Base-by-base conservation (phyloP, 2,888 invertebrate species). In the Meteorus cinctellus region DNA sequence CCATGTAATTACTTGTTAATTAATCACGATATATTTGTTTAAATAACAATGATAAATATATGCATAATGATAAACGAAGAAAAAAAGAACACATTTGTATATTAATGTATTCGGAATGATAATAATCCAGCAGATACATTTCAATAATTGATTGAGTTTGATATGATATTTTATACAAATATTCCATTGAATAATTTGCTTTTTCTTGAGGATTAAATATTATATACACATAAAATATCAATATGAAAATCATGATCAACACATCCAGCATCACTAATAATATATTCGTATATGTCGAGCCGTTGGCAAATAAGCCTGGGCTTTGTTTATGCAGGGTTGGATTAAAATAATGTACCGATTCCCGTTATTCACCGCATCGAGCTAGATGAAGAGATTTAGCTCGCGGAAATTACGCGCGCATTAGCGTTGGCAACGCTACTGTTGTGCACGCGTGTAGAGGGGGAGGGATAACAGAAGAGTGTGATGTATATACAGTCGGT, bases 271-370 rank as follows among this genome's bases (percentile, higher is more conserved):
- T 65, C 72, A 72, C 63, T 62, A 63, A 45, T 72, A 63, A 72
- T 72, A 72, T 72, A 63, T 63, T 63, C 55, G 63, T 72, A 72
- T 72, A 48, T 55, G 8, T 19, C 24, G 63, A 51, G 45, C 63
- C 63, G 31, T 63, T 72, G 29, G 72, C 31, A 68, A 72, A 73
- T 76, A 76, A 76, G 63, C 76, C 68, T 69, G 76, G 59, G 72
- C 67, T 76, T 76, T 76, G 76, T 76, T 76, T 76, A 76, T 76
- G 72, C 76, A 60, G 68, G 69, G 19, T 51, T 80, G 84, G 87
- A 88, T 87, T 87, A 86, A 86, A 87, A 86, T 86, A 86, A 87
- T 85, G 85, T 84, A 83, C 83, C 84, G 81, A 82, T 84, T 82
- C 82, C 81, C 80, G 59, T 63, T 69, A 63, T 76, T 72, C 75